Evolutionary conservation across 2,888 invertebrate genomes (phyloP), one percentile per base, ranked within the genome.

Genomic region (Troides helena): DNA sequence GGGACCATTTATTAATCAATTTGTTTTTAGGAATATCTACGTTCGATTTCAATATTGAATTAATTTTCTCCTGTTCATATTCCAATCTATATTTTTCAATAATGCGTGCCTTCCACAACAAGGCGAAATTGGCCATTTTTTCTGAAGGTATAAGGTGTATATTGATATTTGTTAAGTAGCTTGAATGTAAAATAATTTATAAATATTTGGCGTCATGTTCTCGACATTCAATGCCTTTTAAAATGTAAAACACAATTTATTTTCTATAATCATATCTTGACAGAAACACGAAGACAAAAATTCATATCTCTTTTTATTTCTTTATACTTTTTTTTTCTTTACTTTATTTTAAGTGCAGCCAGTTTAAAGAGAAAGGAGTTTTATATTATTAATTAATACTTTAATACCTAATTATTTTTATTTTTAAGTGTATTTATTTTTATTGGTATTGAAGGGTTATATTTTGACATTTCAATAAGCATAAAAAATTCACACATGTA

Each of bases 61-160:
- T 92, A 57, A 91, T 79, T 80, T 95, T 95, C 78, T 95, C 95
- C 71, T 93, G 88, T 76, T 93, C 89, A 74, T 95, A 93, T 60
- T 83, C 83, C 61, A 81, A 76, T 77, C 92, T 86, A 71, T 90
- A 86, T 77, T 89, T 92, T 78, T 93, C 93, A 62, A 95, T 85
- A 25, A 87, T 89, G 36, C 89, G 81, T 57, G 94, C 94, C 81
- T 94, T 94, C 81, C 93, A 89, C 17, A 94, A 81, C 69, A 94
- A 85, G 70, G 93, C 90, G 76, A 94, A 92, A 74, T 93, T 93
- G 21, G 94, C 90, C 95, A 94, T 94, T 75, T 60, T n/a, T 39
- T 62, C 53, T 62, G 36, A 62, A 66, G 21, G n/a, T 50, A 46
- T 46, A 14, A 46, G 7, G 61, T 59, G 46, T 69, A 64, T 68